Evolutionary conservation across 2,797 vertebrate genomes (phyloP).

Genomic region (Lindbergichthys nudifrons): DNA sequence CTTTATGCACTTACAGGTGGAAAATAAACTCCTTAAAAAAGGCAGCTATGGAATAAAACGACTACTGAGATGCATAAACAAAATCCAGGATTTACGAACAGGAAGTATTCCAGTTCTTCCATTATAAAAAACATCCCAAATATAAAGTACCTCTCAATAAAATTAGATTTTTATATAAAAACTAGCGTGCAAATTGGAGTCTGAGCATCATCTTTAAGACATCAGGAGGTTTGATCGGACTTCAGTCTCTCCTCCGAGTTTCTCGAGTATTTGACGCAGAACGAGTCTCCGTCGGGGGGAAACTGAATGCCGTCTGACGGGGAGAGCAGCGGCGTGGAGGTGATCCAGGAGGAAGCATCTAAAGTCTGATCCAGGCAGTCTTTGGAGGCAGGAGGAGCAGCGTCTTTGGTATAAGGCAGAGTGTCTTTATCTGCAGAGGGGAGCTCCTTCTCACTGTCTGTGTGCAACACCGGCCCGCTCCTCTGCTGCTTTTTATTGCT

Average conservation of each 20-base stretch:
- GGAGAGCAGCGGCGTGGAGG: slow-evolving; percentile 84
- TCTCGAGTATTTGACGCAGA: slow-evolving; percentile 71
- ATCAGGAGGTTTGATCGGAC: slow-evolving; percentile 80
- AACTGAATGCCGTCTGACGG: slow-evolving; percentile 77
- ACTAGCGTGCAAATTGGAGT: slow-evolving; percentile 90
- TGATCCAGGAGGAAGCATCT: slow-evolving; percentile 78
- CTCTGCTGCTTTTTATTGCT: slow-evolving; percentile 48
- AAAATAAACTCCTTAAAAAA: slow-evolving; percentile 35
- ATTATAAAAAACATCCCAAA: slow-evolving; percentile 71
- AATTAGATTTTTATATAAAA: slow-evolving; percentile 63
- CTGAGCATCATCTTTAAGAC: slow-evolving; percentile 72
- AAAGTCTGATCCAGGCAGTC: slow-evolving; percentile 64
- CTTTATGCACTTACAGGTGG: slow-evolving; percentile 31
- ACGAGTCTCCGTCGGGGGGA: slow-evolving; percentile 73
- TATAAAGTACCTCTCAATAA: slow-evolving; percentile 85
- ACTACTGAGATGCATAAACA: slow-evolving; percentile 62
- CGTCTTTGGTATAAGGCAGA: slow-evolving; percentile 74
- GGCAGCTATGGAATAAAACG: slow-evolving; percentile 51
- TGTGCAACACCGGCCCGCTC: slow-evolving; percentile 12
- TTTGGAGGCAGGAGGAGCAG: slow-evolving; percentile 19
- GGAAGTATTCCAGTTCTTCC: slow-evolving; percentile 72
- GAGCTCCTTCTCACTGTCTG: slow-evolving; percentile 51
- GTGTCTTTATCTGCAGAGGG: slow-evolving; percentile 58
- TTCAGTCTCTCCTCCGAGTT: slow-evolving; percentile 68
- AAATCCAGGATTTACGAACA: slow-evolving; percentile 9